Evolutionary conservation across 2,113 vertebrate genomes (phyloP).

Genomic region (Pristiophorus japonicus): DNA sequence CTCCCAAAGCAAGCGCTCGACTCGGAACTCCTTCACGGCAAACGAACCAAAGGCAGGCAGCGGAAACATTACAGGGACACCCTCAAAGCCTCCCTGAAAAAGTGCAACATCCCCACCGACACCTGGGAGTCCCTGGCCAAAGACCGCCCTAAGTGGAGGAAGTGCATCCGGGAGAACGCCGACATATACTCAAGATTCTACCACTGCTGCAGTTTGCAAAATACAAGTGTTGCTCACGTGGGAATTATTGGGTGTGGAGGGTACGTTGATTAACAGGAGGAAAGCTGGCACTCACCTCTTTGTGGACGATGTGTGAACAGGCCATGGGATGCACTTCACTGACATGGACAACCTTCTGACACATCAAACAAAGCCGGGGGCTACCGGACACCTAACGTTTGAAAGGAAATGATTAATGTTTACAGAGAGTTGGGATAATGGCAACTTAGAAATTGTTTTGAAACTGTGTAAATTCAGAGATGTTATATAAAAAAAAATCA

Average conservation of each 20-base stretch:
- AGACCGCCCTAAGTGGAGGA: too few relatives aligned
- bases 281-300: conserved; percentile 59
- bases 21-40: too few relatives aligned
- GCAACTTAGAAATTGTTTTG: not conserved
- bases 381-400: not conserved
- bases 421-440: not conserved
- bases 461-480: not conserved
- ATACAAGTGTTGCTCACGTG: not conserved
- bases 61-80: too few relatives aligned
- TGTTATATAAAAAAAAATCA: not conserved
- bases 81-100: too few relatives aligned
- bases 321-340: conserved; percentile 71
- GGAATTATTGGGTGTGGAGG: too few relatives aligned
- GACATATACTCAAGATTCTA: not conserved
- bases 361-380: conserved; percentile 80
- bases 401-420: not conserved
- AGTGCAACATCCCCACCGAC: too few relatives aligned
- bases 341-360: conserved; percentile 74
- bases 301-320: conserved; percentile 76
- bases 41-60: too few relatives aligned
- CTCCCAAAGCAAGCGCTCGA: too few relatives aligned
- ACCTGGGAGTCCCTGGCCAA: too few relatives aligned
- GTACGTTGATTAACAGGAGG: not conserved
- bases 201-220: not conserved
- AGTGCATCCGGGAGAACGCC: too few relatives aligned